Conservation (phyloP, 1,140 invertebrate genomes). For the Sitobion miscanthi region DNA sequence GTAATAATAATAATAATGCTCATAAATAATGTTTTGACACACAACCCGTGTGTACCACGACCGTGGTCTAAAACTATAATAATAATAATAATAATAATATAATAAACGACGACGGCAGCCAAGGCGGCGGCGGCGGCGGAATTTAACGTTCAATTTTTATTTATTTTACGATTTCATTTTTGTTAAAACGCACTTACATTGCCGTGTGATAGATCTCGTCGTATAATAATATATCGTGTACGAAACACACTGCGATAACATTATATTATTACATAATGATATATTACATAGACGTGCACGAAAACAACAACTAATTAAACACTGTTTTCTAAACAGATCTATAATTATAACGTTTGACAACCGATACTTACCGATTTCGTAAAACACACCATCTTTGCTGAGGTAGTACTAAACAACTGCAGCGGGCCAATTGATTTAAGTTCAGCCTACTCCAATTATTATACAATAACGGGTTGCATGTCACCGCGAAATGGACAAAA, state of each 20-base stretch:
- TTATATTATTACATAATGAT: neutral
- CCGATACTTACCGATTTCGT: constrained; percentile 40
- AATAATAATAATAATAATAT: neutral
- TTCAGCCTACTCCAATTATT: neutral
- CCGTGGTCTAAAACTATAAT: neutral
- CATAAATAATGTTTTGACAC: constrained; percentile 33
- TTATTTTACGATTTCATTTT: neutral
- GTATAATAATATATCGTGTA: neutral
- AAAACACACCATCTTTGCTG: constrained; percentile 35
- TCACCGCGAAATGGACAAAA: neutral
- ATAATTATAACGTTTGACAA: neutral
- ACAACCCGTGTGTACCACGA: neutral
- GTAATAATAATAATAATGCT: neutral
- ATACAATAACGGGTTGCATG: neutral
- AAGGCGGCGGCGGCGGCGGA: neutral
- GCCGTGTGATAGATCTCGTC: neutral
- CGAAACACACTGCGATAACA: neutral
- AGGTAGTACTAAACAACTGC: constrained; percentile 30
- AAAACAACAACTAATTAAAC: neutral
- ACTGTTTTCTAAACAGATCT: neutral
- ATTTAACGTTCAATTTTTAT: neutral
- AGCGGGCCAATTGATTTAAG: constrained; percentile 4
- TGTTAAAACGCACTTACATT: neutral
- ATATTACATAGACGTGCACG: neutral
- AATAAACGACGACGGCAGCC: neutral